A percentile compares a stretch with the other conserved stretches of the same genome.
These are phyloP conservation scores for Borostomias antarcticus DNA, from an alignment of 2,797 vertebrate genomes.

Conservation along the genomic window DNA sequence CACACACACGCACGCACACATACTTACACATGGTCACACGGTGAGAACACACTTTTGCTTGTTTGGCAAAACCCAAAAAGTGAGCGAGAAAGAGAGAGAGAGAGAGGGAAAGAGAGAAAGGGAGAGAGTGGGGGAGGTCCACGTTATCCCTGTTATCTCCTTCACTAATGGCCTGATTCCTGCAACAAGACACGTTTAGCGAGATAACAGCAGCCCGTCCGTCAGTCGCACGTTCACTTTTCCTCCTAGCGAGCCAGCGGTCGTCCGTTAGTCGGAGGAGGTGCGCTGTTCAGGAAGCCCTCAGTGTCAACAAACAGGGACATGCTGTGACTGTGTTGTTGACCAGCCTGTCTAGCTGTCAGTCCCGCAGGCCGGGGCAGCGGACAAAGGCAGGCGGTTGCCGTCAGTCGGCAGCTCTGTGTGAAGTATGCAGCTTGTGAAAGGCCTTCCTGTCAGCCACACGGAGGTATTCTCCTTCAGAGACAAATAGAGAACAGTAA, in stretches of 20 bases:
- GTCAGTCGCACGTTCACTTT: too few relatives aligned
- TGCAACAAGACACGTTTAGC: slow-evolving; percentile 24
- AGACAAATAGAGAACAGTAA: slow-evolving; percentile 20
- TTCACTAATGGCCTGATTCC: slow-evolving; percentile 47
- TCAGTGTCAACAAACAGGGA: slow-evolving; percentile 40
- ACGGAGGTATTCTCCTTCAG: slow-evolving; percentile 41
- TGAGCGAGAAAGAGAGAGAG: too few relatives aligned
- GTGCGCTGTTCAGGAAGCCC: too few relatives aligned
- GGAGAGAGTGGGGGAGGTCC: too few relatives aligned
- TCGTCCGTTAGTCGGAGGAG: too few relatives aligned
- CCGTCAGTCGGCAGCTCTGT: slow-evolving; percentile 44
- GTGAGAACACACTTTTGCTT: slow-evolving; percentile 29
- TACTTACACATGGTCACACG: slow-evolving; percentile 16
- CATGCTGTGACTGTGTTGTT: too few relatives aligned
- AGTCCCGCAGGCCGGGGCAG: slow-evolving; percentile 21
- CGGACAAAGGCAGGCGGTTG: slow-evolving; percentile 22
- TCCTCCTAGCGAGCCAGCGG: too few relatives aligned
- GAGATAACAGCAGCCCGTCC: slow-evolving; percentile 36
- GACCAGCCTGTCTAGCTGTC: slow-evolving; percentile 54
- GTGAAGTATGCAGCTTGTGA: slow-evolving; percentile 60
- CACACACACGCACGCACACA: not conserved
- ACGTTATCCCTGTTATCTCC: slow-evolving; percentile 36
- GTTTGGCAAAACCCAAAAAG: not conserved
- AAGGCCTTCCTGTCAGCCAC: slow-evolving; percentile 56
- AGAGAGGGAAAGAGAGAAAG: too few relatives aligned